Base-by-base conservation (phyloP, 2,888 invertebrate species). In the Achlya flavicornis region DNA sequence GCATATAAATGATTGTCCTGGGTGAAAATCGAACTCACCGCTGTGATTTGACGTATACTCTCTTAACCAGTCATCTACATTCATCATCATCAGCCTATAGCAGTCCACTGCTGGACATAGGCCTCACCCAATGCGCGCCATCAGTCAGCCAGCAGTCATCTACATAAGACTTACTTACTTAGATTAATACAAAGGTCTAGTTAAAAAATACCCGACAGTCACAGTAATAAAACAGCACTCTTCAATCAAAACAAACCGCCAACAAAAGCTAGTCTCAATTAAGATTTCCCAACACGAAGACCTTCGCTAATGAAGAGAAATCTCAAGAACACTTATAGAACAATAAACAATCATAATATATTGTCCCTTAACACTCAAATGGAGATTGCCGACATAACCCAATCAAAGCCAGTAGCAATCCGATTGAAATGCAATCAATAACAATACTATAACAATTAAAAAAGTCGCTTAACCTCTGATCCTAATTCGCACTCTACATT, bases 401-500 rank as follows among this genome's bases (percentile, higher is more conserved):
- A 72, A 75, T 71, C 68, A 68, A 64, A 60, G 71, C 64, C 74
- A 65, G 79, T 75, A 78, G 79, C 75, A 65, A 19, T 16, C 19
- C 3, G 10, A 53, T n/a, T 6, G 46, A n/a, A 46, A n/a, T n/a
- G n/a, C 77, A 74, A 83, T 81, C 81, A 75, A 84, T 86, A 86
- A 82, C 80, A 83, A 81, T 81, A 73, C 69, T 71, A 82, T 78
- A 80, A 76, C 79, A 80, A 86, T 85, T 79, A 81, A 41, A 79
- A 26, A 72, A 72, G 69, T 70, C 78, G 75, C 63, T 65, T 61
- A 63, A 67, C 72, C 63, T 74, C 61, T 71, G 75, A 80, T 81
- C 84, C 81, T 74, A 73, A 78, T 81, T 78, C 79, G 75, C 77
- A 77, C 78, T 83, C 74, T 79, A 79, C 72, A 73, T 68, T 64